Base-by-base conservation (phyloP, 2,113 vertebrate genomes). In the Ploceus nigricollis region DNA sequence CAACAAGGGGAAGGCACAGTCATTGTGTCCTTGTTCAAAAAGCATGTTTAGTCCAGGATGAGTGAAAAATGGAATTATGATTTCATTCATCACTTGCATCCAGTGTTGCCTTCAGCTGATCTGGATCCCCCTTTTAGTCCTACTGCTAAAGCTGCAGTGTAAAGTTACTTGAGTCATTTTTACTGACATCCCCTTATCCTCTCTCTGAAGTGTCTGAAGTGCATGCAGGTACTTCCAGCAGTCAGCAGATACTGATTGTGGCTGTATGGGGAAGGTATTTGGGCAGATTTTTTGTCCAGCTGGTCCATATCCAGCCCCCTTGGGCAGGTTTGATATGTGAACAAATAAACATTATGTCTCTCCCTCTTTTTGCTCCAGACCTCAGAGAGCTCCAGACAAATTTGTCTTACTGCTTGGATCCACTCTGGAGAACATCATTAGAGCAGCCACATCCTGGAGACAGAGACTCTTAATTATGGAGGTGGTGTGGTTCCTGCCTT, bases 291-390 rank as follows among this genome's bases (percentile, higher is more conserved):
- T 61, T 81, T 81, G 39, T 75, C 35, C 60, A 83, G 8, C 39
- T 13, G 0, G 0, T 39, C 64, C 39, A 6, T 56, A 54, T 25
- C 33, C 18, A 63, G 24, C 39, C 14, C 84, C 69, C 47, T 31
- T 51, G 44, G 30, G 24, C 3, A 6, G 40, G 17, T 75, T 72
- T 79, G 35, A 10, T 66, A 23, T 13, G 1, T 18, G 63, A 76
- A 28, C 53, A 76, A 56, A 28, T 50, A 51, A 71, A 45, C 1
- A 0, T 35, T n/a, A 37, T 0, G 0, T 28, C 9, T 69, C 68
- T 65, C 4, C 15, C 19, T 44, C 42, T 68, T 80, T 68, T 56
- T 80, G 22, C 64, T 42, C 25, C 7, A 13, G 68, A 83, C 50
- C 35, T 48, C 50, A 56, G 14, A 51, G 33, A 51, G 6, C 27